Evolutionary conservation across 1,140 invertebrate species (phyloP).

Genomic region (Odontomachus brunneus): DNA sequence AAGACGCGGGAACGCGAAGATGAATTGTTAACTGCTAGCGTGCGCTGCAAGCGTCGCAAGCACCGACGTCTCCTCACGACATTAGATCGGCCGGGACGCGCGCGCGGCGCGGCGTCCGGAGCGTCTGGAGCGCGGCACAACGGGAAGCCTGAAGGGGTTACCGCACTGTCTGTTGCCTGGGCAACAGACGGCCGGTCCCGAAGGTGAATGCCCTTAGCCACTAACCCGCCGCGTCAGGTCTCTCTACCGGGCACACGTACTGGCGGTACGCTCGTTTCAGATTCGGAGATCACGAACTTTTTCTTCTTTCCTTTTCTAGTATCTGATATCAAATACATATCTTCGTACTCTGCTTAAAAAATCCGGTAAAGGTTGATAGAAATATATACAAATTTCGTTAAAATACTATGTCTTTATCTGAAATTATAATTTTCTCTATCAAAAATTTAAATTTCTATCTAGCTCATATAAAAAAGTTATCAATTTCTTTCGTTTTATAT

Average conservation of each 20-base stretch:
- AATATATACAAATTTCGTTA: too few relatives aligned
- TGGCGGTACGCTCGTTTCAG: too few relatives aligned
- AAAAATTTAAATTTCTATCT: too few relatives aligned
- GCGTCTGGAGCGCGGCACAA: slow-evolving; percentile 44
- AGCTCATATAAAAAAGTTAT: too few relatives aligned
- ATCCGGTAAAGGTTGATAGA: too few relatives aligned
- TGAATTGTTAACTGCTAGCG: not conserved
- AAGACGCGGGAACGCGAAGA: slow-evolving; percentile 65
- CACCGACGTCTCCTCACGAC: not conserved
- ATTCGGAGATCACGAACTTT: not conserved
- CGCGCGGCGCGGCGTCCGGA: slow-evolving; percentile 6
- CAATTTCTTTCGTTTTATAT: too few relatives aligned
- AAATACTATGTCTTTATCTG: too few relatives aligned
- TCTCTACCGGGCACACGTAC: not conserved
- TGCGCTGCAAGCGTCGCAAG: not conserved
- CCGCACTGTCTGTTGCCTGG: slow-evolving; percentile 75
- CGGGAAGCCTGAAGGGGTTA: slow-evolving; percentile 69
- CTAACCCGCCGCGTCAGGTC: not conserved
- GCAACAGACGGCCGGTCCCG: slow-evolving; percentile 68
- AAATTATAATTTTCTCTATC: too few relatives aligned
- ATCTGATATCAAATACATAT: not conserved
- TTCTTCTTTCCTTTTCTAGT: not conserved
- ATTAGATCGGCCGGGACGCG: too few relatives aligned
- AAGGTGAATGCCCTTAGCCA: slow-evolving; percentile 72
- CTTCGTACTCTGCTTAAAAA: not conserved